Base-by-base conservation (phyloP, 2,888 invertebrate genomes). In the Campaea margaritaria region DNA sequence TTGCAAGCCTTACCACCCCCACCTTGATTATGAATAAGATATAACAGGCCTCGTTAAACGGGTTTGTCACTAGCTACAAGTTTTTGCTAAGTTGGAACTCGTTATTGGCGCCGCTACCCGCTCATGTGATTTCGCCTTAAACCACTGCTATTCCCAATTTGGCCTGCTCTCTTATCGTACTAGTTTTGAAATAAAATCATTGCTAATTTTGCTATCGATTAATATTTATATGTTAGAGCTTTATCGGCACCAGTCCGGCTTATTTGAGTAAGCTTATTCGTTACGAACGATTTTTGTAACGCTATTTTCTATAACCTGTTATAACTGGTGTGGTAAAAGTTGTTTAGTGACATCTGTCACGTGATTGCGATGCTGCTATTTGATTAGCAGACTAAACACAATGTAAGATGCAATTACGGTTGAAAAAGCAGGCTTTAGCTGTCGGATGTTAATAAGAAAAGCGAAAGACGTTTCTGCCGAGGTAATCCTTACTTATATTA, bases 301-400 rank as follows among this genome's bases (percentile, higher is more conserved):
- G 49, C 59, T 57, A 62, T 59, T 65, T 62, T 66, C 60, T 45
- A 38, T 46, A 67, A 70, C 69, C 49, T 42, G 69, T 67, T 62
- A 34, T 21, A 21, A 21, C 21, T 15, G 39, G 55, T 51, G 31
- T 14, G 28, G 65, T 68, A 69, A 70, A 74, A 74, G 69, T 68
- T 63, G 64, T 68, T 69, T 59, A 58, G 39, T 68, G 64, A 65
- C 64, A 62, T 63, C 58, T 39, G 42, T 47, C 38, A 36, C 13
- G 15, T 44, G 52, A n/a, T 41, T 51, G 45, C 45, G 16, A 56
- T n/a, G 41, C 39, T 57, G 50, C 9, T 49, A 21, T 5, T 41
- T 36, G 36, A 15, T 21, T 21, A n/a, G 11, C 31, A 9, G 31
- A 9, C 31, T 41, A 34, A 21, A 10, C 21, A 44, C 10, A 44